phyloP scores from a whole-genome alignment of 2,113 vertebrate species.

The Heterocephalus glaber region DNA sequence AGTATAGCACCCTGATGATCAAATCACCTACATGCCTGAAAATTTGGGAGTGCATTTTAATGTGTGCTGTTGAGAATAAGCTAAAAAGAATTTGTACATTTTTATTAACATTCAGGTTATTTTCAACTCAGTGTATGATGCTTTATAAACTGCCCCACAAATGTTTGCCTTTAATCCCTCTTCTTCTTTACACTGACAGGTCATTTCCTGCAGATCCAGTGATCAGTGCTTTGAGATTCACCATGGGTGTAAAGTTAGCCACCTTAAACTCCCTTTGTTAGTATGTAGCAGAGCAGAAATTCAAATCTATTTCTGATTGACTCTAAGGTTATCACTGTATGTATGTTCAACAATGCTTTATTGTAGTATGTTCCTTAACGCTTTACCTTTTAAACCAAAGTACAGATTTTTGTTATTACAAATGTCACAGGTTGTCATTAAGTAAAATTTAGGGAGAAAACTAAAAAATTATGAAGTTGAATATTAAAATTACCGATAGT shows the following conservation, averaged over 20 bases:
- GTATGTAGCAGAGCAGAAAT: not conserved
- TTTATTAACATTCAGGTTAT: constrained; percentile 28
- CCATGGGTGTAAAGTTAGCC: not conserved
- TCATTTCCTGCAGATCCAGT: not conserved
- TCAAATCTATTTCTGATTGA: not conserved
- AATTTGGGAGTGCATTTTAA: not conserved
- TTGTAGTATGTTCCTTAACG: constrained; percentile 4
- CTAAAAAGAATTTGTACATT: not conserved
- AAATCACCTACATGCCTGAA: not conserved
- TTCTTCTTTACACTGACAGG: not conserved
- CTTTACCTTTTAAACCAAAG: not conserved
- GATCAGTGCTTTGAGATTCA: not conserved
- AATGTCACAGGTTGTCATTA: not conserved
- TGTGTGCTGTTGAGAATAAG: not conserved
- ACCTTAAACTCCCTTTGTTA: not conserved
- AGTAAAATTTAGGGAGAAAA: constrained; percentile 6
- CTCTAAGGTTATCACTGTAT: not conserved
- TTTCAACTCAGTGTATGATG: not conserved
- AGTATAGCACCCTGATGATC: not conserved
- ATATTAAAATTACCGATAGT: not conserved
- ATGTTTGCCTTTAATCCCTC: not conserved
- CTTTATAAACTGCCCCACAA: not conserved
- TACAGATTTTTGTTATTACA: constrained; percentile 31
- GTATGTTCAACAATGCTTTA: not conserved
- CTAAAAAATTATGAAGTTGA: not conserved